Conservation (phyloP, 2,888 invertebrate species). For the Priapulus caudatus region DNA sequence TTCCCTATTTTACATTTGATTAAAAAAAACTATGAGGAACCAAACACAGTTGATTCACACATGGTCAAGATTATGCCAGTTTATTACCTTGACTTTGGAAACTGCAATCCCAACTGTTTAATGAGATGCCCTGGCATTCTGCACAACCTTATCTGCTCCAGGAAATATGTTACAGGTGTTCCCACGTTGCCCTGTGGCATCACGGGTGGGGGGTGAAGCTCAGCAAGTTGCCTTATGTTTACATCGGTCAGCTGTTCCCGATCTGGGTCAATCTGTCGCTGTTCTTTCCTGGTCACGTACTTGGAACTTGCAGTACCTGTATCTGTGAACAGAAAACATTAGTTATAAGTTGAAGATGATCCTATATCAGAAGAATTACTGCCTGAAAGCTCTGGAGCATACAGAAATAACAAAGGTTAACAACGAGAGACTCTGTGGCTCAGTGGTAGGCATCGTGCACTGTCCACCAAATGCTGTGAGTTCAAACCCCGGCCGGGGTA, state of each 20-base stretch:
- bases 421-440: too few species aligned
- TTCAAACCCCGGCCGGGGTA: too few species aligned
- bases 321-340: neutral
- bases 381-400: neutral
- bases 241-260: slow-evolving; percentile 28
- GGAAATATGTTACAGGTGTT: slow-evolving; percentile 42
- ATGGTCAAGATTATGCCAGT: too few species aligned
- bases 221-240: slow-evolving; percentile 29
- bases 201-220: slow-evolving; percentile 35
- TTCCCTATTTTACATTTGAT: too few species aligned
- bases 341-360: neutral
- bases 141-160: slow-evolving; percentile 41
- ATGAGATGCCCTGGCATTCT: slow-evolving; percentile 41
- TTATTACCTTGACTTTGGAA: slow-evolving; percentile 23
- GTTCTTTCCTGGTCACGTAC: slow-evolving; percentile 28
- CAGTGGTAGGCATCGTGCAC: too few species aligned
- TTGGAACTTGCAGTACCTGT: too few species aligned
- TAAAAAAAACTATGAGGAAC: too few species aligned
- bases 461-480: too few species aligned
- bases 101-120: slow-evolving; percentile 38
- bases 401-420: too few species aligned
- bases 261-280: slow-evolving; percentile 26
- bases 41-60: too few species aligned
- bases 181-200: slow-evolving; percentile 48
- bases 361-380: neutral